Evolutionary conservation across 2,888 invertebrate genomes (phyloP), one percentile per base, ranked within the genome.

Genomic region (Ochropacha duplaris): DNA sequence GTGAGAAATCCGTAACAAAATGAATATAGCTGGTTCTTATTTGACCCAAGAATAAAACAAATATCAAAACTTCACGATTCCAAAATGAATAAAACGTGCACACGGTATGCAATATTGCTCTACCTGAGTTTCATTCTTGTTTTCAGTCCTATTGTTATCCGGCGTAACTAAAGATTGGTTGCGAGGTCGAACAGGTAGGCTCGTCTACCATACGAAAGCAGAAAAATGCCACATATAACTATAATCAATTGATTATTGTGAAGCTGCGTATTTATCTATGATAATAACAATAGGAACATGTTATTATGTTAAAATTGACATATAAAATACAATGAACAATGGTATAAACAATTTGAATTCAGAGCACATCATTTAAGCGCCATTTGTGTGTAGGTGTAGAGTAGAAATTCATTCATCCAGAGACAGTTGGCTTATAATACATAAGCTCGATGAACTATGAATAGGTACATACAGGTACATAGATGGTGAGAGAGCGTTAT

Each of bases 151-250:
- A 82, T 86, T 88, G 86, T 87, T 79, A 72, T 60, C 50, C 72
- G 69, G 73, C 72, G 82, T 76, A 81, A 81, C 79, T 74, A 74
- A 83, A 81, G 79, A 80, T 78, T 70, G 67, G 71, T 64, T 58
- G 67, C 79, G 74, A 83, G 81, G 77, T 66, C 76, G 65, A 62
- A 72, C 83, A 84, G 84, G 83, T 86, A 85, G 79, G 60, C 62
- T 65, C 61, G 57, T 55, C 39, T 59, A 61, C 62, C 56, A 64
- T 59, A 62, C 60, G 68, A 62, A 58, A 61, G 62, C 56, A 50
- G 57, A 59, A 56, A 61, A 57, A 54, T 50, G 24, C 14, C 14
- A 19, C 9, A 16, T 6, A 19, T n/a, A 44, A 44, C 19, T 14
- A 19, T 9, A 44, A n/a, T 44, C 14, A 44, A 44, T 14, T 16